Evolutionary conservation across 2,888 invertebrate species (phyloP).

Genomic region (Noctua fimbriata): DNA sequence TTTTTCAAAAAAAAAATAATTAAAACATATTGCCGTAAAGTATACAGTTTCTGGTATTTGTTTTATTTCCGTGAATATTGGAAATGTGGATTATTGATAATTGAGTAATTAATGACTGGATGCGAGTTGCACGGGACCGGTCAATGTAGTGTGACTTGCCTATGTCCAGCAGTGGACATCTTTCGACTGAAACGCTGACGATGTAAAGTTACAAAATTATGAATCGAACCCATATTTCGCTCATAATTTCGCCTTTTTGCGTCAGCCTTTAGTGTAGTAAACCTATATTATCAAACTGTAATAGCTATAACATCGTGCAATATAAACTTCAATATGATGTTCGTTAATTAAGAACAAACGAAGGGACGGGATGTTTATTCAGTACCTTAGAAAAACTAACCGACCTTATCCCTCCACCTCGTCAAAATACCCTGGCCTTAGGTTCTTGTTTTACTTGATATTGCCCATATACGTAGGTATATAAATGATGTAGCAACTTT

Average conservation of each 20-base stretch:
- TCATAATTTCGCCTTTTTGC: neutral
- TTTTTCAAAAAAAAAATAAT: too few species aligned
- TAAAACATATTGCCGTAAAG: neutral
- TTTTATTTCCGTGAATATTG: neutral
- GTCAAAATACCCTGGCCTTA: constrained; percentile 6
- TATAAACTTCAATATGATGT: constrained; percentile 25
- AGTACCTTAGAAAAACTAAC: constrained; percentile 18
- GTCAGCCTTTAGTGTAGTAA: neutral
- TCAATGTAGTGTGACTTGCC: too few species aligned
- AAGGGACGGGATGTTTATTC: constrained; percentile 25
- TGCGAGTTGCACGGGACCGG: too few species aligned
- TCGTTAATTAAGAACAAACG: constrained; percentile 20
- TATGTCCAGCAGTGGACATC: too few species aligned
- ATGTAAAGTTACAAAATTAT: neutral
- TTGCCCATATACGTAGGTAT: neutral
- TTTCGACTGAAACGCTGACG: too few species aligned
- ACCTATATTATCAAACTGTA: neutral
- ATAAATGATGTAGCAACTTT: neutral
- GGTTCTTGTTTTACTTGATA: constrained; percentile 10
- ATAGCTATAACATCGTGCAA: constrained; percentile 28
- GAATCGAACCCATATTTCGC: neutral
- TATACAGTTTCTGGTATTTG: neutral
- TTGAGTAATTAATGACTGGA: too few species aligned
- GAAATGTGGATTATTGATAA: neutral
- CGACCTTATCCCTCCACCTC: constrained; percentile 16